Evolutionary conservation across 2,888 invertebrate genomes (phyloP), one percentile per base, ranked within the genome.

Genomic region (Ephialtes manifestator): DNA sequence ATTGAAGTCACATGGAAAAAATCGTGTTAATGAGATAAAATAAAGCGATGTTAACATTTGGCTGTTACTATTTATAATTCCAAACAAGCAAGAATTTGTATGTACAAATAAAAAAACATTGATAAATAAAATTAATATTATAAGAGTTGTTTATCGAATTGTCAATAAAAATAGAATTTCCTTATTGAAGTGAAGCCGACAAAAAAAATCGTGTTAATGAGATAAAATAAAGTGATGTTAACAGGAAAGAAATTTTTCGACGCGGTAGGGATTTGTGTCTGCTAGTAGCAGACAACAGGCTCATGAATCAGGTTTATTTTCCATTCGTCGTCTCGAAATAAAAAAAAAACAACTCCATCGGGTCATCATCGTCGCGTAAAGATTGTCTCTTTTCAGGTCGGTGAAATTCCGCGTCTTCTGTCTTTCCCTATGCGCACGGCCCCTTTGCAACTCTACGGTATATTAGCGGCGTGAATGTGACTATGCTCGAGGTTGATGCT

Each of bases 361-460:
- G 53, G 43, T 72, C 53, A 65, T 51, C 51, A 76, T 51, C 51
- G 71, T 48, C 28, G 58, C 24, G 58, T 18, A 35, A 7, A 84
- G 53, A 82, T 80, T 71, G 70, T 77, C 75, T 84, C 88, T 91
- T 92, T 93, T 91, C 89, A 92, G 93, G 93, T 92, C 93, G 89
- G 93, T 91, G 93, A 93, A 93, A 93, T 92, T 88, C 84, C 74
- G 20, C 86, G 60, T 88, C 65, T 77, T 79, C 77, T 43, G 75
- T 79, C 58, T 75, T 65, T 78, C 5, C 51, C 81, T 67, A 71
- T 18, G 18, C 76, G 51, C 51, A 31, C 78, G 81, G 78, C 84
- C 83, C 70, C 77, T 83, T 78, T 72, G 81, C 72, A 35, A 83
- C 35, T 72, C 68, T 65, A 24, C 72, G 71, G 48, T 71, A 60